phyloP scores from a whole-genome alignment of 2,113 vertebrate species.

The Boleophthalmus pectinirostris region DNA sequence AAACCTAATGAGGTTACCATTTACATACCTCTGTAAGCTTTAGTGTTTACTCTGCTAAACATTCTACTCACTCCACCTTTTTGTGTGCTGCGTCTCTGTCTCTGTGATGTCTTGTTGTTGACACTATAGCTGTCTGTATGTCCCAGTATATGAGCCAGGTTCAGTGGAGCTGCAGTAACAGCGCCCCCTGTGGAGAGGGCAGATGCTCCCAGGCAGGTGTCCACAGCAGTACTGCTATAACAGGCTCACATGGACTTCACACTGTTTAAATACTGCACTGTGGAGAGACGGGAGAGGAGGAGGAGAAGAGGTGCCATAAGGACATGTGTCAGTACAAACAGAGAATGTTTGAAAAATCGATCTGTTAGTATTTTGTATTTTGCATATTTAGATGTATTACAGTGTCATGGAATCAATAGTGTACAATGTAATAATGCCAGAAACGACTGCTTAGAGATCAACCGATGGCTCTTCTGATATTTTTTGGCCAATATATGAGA shows the following conservation, averaged over 20 bases:
- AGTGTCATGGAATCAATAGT: too few relatives aligned
- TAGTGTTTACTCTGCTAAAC: too few relatives aligned
- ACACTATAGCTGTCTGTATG: background rate
- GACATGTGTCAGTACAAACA: background rate
- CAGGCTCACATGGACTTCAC: conserved; percentile 3
- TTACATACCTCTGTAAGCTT: too few relatives aligned
- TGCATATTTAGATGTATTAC: too few relatives aligned
- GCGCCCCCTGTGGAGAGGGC: conserved; percentile 52
- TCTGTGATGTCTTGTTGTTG: background rate
- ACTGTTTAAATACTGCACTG: conserved; percentile 11
- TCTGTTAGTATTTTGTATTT: too few relatives aligned
- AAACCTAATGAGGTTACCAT: too few relatives aligned
- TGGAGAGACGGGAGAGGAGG: background rate
- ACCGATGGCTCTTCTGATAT: too few relatives aligned
- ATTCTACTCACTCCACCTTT: too few relatives aligned
- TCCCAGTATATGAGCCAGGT: conserved; percentile 5
- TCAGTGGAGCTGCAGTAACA: conserved; percentile 65
- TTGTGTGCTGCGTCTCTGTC: background rate
- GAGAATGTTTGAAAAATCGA: too few relatives aligned
- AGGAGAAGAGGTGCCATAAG: background rate
- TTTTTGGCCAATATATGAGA: too few relatives aligned
- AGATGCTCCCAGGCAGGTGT: conserved; percentile 69
- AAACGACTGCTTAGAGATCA: too few relatives aligned
- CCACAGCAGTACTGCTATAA: conserved; percentile 12
- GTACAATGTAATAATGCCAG: too few relatives aligned